Evolutionary conservation across 2,113 vertebrate genomes (phyloP).

Genomic region (Notothenia coriiceps): DNA sequence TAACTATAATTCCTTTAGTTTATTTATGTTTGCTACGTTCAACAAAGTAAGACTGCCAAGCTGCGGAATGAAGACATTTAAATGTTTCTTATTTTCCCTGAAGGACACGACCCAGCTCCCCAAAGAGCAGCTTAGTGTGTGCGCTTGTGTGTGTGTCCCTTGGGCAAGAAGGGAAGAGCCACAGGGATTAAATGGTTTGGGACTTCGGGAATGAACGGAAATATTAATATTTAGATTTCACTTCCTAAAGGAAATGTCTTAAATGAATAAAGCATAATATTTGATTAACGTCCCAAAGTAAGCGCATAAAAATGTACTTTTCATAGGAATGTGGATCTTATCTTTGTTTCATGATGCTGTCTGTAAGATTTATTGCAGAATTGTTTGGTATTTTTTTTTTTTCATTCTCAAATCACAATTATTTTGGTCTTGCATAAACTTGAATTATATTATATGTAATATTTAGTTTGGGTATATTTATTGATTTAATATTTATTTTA

Average conservation of each 20-base stretch:
- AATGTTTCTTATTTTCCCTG: constrained; percentile 28
- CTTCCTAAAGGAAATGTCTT: constrained; percentile 33
- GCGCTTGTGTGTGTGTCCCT: constrained; percentile 32
- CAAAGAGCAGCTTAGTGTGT: constrained; percentile 40
- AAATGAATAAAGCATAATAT: constrained; percentile 50
- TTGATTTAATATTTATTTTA: too few relatives aligned
- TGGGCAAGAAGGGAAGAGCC: constrained; percentile 56
- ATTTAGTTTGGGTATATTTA: too few relatives aligned
- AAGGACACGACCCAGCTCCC: constrained; percentile 41
- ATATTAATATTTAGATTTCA: constrained; percentile 61
- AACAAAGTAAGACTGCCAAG: neutral
- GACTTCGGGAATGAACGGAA: constrained; percentile 46
- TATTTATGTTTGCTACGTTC: constrained; percentile 10
- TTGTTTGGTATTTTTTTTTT: neutral
- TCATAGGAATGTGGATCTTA: too few relatives aligned
- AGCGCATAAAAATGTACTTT: neutral
- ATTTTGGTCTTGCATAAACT: too few relatives aligned
- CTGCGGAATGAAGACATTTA: constrained; percentile 28
- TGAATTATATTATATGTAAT: too few relatives aligned
- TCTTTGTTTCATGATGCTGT: neutral
- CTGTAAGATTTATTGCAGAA: neutral
- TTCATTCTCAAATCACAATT: neutral
- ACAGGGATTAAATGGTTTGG: constrained; percentile 62
- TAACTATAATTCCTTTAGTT: constrained; percentile 3
- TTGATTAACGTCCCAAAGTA: constrained; percentile 18